Evolutionary conservation across 2,797 vertebrate species (phyloP).

Genomic region (Sparidentex hasta): DNA sequence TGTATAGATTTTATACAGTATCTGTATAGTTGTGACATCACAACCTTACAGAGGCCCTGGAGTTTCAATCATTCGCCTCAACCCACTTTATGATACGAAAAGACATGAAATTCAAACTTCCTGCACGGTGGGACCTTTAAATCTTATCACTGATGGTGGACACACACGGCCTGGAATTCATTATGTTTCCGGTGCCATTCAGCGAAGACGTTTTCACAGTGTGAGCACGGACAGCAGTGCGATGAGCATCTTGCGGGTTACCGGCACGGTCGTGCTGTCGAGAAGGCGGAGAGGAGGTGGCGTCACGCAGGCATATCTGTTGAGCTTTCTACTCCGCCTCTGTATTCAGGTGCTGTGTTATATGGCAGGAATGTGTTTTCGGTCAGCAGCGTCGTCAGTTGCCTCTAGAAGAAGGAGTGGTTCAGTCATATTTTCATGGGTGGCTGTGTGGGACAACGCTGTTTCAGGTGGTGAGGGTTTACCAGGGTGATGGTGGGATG

Average conservation of each 20-base stretch:
- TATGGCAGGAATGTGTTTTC: background rate
- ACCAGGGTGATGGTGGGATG: constrained; percentile 49
- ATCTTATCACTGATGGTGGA: constrained; percentile 1
- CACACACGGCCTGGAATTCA: background rate
- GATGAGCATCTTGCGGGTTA: constrained; percentile 13
- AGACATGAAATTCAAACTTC: no score
- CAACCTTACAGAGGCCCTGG: no score
- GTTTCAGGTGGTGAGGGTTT: constrained; percentile 58
- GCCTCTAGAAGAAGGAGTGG: constrained; percentile 9
- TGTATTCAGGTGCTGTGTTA: constrained; percentile 51
- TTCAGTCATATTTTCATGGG: constrained; percentile 40
- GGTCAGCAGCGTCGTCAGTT: constrained; percentile 3
- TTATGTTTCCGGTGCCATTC: constrained; percentile 30
- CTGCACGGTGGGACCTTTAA: background rate
- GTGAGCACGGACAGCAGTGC: background rate
- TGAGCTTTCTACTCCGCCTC: constrained; percentile 64
- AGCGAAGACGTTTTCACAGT: constrained; percentile 10
- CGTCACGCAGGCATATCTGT: constrained; percentile 68
- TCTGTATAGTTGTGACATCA: no score
- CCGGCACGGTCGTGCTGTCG: constrained; percentile 5
- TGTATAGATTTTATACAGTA: no score
- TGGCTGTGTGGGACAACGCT: constrained; percentile 21
- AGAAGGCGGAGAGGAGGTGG: constrained; percentile 2
- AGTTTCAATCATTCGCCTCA: no score
- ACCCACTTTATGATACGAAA: no score